phyloP scores from a whole-genome alignment of 2,797 vertebrate species.

The Aphelocoma californica region DNA sequence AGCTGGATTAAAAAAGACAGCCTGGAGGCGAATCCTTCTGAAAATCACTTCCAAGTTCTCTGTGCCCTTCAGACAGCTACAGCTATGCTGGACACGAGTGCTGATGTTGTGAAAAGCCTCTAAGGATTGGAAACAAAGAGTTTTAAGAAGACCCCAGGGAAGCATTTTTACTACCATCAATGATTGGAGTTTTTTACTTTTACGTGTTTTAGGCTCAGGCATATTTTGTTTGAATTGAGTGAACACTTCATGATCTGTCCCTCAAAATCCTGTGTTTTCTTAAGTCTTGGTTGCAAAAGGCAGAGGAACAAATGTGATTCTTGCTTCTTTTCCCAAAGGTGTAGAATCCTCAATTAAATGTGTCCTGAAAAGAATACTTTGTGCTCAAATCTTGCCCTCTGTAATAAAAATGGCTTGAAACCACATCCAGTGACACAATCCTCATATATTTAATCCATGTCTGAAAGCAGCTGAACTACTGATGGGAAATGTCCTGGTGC shows the following conservation, averaged over 20 bases:
- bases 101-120: neutral
- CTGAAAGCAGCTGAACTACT: neutral
- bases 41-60: neutral
- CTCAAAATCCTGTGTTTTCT: neutral
- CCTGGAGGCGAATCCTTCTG: neutral
- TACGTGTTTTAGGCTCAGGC: neutral
- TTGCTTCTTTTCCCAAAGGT: slow-evolving; percentile 16
- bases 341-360: neutral
- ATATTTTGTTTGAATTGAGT: neutral
- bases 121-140: neutral
- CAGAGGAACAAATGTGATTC: neutral
- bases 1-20: neutral
- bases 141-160: neutral
- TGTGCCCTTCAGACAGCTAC: neutral
- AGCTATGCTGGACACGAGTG: neutral
- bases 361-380: neutral
- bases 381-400: neutral
- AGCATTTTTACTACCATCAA: neutral
- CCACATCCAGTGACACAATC: neutral
- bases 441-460: neutral
- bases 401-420: neutral
- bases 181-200: neutral
- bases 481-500: neutral
- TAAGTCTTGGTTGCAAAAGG: neutral
- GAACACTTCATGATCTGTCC: neutral